Base-by-base conservation (phyloP, 2,888 invertebrate genomes). In the Pristionchus exspectatus region DNA sequence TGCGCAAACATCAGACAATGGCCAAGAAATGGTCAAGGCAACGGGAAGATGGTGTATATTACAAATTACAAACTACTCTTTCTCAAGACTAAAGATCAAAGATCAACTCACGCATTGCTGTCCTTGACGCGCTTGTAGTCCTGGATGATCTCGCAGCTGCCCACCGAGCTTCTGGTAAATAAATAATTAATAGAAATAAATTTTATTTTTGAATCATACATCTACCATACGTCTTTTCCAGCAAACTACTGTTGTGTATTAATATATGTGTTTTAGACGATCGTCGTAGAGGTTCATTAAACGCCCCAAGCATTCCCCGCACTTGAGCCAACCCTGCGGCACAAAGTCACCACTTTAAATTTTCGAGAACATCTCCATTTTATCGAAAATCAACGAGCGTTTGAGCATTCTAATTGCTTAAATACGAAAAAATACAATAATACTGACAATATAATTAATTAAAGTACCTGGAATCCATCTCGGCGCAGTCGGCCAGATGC, bases 91-190 rank as follows among this genome's bases (percentile, higher is more conserved):
- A 74, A 24, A 77, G 77, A 50, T 50, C 54, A 54, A 84, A 54
- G 84, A 33, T 38, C 86, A 38, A 63, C 86, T 50, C 14, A 72
- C 87, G 87, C 56, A 14, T 59, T 72, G 72, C 72, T 87, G 50
- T 87, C 87, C 72, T 72, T 87, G 72, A 72, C 91, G 50, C 91
- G 92, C 38, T 94, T 94, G 91, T 95, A 95, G 90, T 95, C 95
- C 85, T 93, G 93, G 66, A 95, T 94, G 50, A 94, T 91, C 81
- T 95, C 95, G 87, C 93, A 94, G 56, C 92, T 92, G 33, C 94
- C 95, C 27, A 95, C 93, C 7, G 93, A 92, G n/a, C 88, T 88
- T 54, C 88, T 86, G 86, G 33, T 0, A 66, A 38, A 18, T 38
- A 30, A 2, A 0, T 27, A 83, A 27, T 27, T 54, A 50, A 50